Conservation (phyloP, 2,113 vertebrate species). For the Campylomormyrus tamandua region DNA sequence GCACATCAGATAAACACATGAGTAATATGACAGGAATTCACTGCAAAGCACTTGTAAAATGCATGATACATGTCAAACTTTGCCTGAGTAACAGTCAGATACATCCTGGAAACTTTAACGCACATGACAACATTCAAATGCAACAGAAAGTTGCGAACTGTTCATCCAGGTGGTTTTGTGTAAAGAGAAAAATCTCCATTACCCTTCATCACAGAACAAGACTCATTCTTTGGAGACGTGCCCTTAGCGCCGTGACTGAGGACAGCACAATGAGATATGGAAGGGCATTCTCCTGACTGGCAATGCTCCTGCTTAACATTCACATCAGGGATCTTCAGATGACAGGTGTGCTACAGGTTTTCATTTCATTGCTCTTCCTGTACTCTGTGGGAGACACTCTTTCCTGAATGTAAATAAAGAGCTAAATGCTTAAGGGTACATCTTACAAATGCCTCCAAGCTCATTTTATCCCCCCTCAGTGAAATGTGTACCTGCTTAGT, state of each 20-base stretch:
- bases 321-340: not conserved
- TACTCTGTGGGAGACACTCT: not conserved
- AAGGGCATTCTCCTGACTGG: not conserved
- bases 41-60: not conserved
- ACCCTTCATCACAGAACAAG: not conserved
- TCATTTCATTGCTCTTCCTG: not conserved
- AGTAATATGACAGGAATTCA: not conserved
- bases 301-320: not conserved
- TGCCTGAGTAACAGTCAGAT: not conserved
- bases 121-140: not conserved
- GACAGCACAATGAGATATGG: not conserved
- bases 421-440: not conserved
- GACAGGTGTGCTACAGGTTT: constrained; percentile 3
- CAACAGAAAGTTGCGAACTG: not conserved
- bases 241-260: not conserved
- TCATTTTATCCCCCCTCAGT: not conserved
- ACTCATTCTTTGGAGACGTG: not conserved
- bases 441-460: not conserved
- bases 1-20: not conserved
- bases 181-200: not conserved
- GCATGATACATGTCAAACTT: not conserved
- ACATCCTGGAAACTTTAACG: not conserved
- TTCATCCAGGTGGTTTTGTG: not conserved
- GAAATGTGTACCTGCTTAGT: not conserved
- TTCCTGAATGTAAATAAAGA: not conserved